Evolutionary conservation across 2,888 invertebrate genomes (phyloP), one percentile per base, ranked within the genome.

Genomic region (Hypercompe scribonia): DNA sequence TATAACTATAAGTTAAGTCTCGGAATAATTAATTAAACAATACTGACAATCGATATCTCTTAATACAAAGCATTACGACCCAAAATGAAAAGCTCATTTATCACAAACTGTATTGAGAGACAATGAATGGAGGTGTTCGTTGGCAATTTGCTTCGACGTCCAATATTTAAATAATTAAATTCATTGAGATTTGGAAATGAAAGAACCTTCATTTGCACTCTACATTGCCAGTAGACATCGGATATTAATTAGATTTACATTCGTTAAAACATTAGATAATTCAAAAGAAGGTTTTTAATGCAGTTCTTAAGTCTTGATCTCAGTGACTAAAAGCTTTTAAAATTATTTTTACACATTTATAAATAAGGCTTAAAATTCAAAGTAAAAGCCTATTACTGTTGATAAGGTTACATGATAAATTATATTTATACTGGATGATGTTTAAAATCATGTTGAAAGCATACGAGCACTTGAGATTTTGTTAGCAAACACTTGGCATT

Each of bases 91-190:
- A n/a, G 71, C 24, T 50, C 63, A 68, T 76, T 73, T 76, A 76
- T 76, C 73, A 78, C 78, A 78, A 78, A 84, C 83, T 86, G 83
- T 81, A 81, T 83, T 84, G 76, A 78, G 81, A 81, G 72, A 79
- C 80, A 76, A 80, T 87, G 84, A 86, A 86, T 81, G 73, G 78
- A 71, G 75, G 74, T 77, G 74, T 76, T 85, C 84, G 80, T 78
- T 81, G 81, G 78, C 86, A 84, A 88, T 87, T 85, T 81, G 78
- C 80, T 77, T 76, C 81, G 78, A 80, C 80, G 78, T 84, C 81
- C 88, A 86, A 87, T 82, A 84, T 82, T 82, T 86, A 88, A 87
- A 89, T 88, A 89, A 89, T 89, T 88, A 88, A 89, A 87, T 88
- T 86, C 76, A 87, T 87, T 87, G 86, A 77, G 76, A 81, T 83